Conservation (phyloP, 2,113 vertebrate genomes). For the Muntiacus reevesi region DNA sequence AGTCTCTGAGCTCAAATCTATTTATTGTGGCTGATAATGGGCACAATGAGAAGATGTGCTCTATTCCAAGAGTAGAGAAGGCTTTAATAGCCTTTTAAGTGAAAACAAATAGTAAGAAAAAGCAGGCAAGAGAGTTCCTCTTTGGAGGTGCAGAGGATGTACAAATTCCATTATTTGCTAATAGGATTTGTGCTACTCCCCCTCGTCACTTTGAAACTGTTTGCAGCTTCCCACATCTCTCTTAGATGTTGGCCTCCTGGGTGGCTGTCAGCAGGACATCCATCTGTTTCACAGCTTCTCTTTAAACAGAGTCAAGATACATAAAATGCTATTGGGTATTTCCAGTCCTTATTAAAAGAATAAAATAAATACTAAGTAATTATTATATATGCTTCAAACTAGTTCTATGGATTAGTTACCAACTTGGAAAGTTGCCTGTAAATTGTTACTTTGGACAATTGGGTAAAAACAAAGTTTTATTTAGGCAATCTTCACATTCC, state of each 20-base stretch:
- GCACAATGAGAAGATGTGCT: conserved; percentile 57
- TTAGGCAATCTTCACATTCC: neutral
- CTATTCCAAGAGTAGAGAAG: conserved; percentile 37
- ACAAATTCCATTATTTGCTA: conserved; percentile 73
- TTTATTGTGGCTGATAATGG: conserved; percentile 57
- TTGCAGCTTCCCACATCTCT: conserved; percentile 46
- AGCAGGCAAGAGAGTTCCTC: conserved; percentile 18
- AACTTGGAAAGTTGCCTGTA: neutral
- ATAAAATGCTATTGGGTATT: conserved; percentile 35
- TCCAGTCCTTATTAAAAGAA: conserved; percentile 30
- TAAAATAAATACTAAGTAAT: conserved; percentile 40
- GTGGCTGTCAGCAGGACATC: conserved; percentile 43
- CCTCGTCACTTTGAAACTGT: conserved; percentile 64
- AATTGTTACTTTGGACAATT: neutral
- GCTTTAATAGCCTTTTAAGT: conserved; percentile 63
- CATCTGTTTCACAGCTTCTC: conserved; percentile 57
- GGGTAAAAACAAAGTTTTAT: neutral
- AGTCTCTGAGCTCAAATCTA: conserved; percentile 56
- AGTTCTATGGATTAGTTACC: neutral
- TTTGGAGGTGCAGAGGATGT: conserved; percentile 42
- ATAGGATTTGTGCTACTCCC: conserved; percentile 52
- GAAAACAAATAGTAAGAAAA: conserved; percentile 69
- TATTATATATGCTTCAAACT: neutral
- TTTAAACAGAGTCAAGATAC: conserved; percentile 58
- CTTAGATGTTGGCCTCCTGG: conserved; percentile 41